These are phyloP conservation scores for Asteroscopus sphinx DNA, from an alignment of 2,888 invertebrate genomes.

Conservation along the genomic window DNA sequence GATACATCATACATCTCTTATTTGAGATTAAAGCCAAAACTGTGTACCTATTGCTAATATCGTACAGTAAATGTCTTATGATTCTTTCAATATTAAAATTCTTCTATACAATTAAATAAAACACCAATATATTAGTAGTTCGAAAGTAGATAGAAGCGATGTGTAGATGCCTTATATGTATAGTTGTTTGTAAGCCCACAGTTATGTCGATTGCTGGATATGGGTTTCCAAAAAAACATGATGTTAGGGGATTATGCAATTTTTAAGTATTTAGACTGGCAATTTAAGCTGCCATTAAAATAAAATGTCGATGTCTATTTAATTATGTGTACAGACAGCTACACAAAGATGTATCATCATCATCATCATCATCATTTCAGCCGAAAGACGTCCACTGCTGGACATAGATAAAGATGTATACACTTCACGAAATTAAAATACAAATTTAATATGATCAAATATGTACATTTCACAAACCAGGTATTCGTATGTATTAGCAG, in stretches of 20 bases:
- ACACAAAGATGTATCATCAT: no score
- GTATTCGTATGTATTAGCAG: no score
- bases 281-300: no score
- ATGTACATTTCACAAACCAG: no score
- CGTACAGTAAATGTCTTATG: slow-evolving; percentile 33
- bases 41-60: background rate
- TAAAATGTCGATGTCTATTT: no score
- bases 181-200: background rate
- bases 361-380: no score
- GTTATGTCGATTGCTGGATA: background rate
- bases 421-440: no score
- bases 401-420: no score
- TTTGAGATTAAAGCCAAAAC: slow-evolving; percentile 11
- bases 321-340: no score
- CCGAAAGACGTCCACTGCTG: no score
- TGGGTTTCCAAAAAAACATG: background rate
- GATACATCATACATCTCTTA: background rate
- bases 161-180: slow-evolving; percentile 45
- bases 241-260: background rate
- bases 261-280: background rate
- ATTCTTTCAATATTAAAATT: slow-evolving; percentile 20
- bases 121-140: slow-evolving; percentile 42
- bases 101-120: slow-evolving; percentile 45
- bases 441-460: no score
- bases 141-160: slow-evolving; percentile 6